Evolutionary conservation across 2,888 invertebrate genomes (phyloP).

Genomic region (Masnerella sp.): DNA sequence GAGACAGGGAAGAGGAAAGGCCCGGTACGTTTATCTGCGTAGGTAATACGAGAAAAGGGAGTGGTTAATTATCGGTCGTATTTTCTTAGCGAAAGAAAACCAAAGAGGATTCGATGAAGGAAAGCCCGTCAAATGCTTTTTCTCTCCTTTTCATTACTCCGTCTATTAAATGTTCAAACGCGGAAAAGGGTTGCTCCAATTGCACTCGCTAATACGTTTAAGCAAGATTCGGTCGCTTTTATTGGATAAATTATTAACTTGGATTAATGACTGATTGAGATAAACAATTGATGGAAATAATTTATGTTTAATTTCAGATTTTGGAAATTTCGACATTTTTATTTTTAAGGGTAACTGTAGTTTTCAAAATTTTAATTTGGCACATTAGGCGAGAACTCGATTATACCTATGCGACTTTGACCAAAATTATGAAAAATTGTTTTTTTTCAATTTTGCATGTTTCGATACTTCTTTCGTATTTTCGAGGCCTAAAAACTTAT

Average conservation of each 20-base stretch:
- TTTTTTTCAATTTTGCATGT: too few species aligned
- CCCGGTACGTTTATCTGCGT: conserved; percentile 50
- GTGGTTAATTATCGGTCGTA: conserved; percentile 58
- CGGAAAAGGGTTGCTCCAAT: conserved; percentile 36
- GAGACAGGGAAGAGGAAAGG: conserved; percentile 51
- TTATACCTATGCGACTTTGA: too few species aligned
- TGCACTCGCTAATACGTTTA: conserved; percentile 27
- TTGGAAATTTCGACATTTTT: too few species aligned
- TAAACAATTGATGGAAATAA: conserved; percentile 14
- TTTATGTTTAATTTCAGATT: too few species aligned
- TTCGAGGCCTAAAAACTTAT: too few species aligned
- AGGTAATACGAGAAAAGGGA: conserved; percentile 59
- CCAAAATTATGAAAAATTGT: too few species aligned
- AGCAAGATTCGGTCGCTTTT: conserved; percentile 7
- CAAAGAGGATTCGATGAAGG: conserved; percentile 34
- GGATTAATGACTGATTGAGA: conserved; percentile 21
- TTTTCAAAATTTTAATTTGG: too few species aligned
- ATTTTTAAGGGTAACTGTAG: too few species aligned
- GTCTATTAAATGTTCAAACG: conserved; percentile 44
- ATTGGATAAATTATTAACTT: conserved; percentile 36
- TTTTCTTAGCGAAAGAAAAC: conserved; percentile 40
- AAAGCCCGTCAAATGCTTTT: conserved; percentile 34
- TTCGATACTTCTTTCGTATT: too few species aligned
- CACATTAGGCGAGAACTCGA: too few species aligned
- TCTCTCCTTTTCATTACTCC: conserved; percentile 21